Evolutionary conservation across 2,797 vertebrate species (phyloP), one percentile per base, ranked within the genome.

Genomic region (Squalus acanthias): DNA sequence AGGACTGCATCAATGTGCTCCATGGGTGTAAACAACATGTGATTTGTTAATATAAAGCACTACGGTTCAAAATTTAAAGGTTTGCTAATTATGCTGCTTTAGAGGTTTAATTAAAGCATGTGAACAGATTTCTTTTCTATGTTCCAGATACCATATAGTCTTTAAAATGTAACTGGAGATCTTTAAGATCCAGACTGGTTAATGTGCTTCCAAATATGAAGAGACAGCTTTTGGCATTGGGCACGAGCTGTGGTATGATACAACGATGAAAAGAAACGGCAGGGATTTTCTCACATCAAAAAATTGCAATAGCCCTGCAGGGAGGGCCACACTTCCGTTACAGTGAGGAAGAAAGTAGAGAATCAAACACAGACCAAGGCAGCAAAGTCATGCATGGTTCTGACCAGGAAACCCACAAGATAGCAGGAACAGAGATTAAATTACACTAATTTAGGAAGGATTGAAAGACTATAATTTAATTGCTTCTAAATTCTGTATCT

Each of bases 141-240:
- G 94, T 76, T 95, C 70, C 94, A 76, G 94, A 76, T 74, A 76
- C 94, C 60, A 76, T 74, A 10, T 5, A 63, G 94, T 95, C 94
- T 95, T 95, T 95, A 95, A 95, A 95, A 95, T 95, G 94, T 95
- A 95, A 95, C 94, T 95, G 94, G 94, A 95, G 94, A 95, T 74
- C 94, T 95, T 95, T 95, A 74, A 95, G 70, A 76, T 95, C 50
- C 50, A 95, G 94, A 76, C 94, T 95, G 94, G 69, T 95, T 95
- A 95, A 95, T 95, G 94, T 95, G 94, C 94, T 95, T 95, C 50
- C 94, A 95, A 95, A 95, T 95, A 76, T 76, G 70, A 95, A 76
- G 50, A 74, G 94, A 95, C 94, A 95, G 94, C 70, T 95, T 57
- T 95, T 95, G 94, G 94, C 94, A 72, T 95, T 53, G 94, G 69